Base-by-base conservation (phyloP, 2,888 invertebrate genomes). In the Apotomis turbidana region DNA sequence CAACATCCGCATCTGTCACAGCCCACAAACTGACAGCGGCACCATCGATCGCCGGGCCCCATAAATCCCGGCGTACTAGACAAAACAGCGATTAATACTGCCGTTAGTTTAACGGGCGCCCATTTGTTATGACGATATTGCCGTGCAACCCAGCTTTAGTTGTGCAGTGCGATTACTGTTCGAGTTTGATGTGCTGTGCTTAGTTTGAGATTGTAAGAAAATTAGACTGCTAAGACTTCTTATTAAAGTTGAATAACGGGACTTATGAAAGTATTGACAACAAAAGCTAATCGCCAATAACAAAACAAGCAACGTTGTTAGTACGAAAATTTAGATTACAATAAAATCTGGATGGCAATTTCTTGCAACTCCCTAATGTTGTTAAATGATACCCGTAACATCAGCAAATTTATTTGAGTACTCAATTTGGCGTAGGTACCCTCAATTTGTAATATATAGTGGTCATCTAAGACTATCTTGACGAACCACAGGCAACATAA, bases 71-170 rank as follows among this genome's bases (percentile, higher is more conserved):
- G 74, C 79, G 78, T 75, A 80, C 80, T 81, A 84, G 85, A 89
- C 90, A 89, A 90, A 91, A 90, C 90, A 89, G 83, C 89, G 86
- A 91, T 92, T 91, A 91, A 91, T 91, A 85, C 86, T 77, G 80
- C 85, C 83, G 87, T 87, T 88, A 85, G 85, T 87, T 87, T 87
- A 91, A 90, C 85, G 88, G 85, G 84, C 79, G 81, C 80, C 80
- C 85, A 85, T 90, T 87, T 84, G 85, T 88, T 83, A 82, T 76
- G 71, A 76, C 81, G 83, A 85, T 87, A 88, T 86, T 85, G 74
- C 76, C 75, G 59, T 62, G 67, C 68, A 5, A 51, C 41, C 54
- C 15, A 55, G 61, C 51, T 68, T 13, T 67, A 52, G 61, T 62
- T 64, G 36, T 68, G 62, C 71, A 62, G 51, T 68, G 60, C 71